These are phyloP conservation scores for Condylura cristata DNA, from an alignment of 2,113 vertebrate genomes.

Conservation along the genomic window DNA sequence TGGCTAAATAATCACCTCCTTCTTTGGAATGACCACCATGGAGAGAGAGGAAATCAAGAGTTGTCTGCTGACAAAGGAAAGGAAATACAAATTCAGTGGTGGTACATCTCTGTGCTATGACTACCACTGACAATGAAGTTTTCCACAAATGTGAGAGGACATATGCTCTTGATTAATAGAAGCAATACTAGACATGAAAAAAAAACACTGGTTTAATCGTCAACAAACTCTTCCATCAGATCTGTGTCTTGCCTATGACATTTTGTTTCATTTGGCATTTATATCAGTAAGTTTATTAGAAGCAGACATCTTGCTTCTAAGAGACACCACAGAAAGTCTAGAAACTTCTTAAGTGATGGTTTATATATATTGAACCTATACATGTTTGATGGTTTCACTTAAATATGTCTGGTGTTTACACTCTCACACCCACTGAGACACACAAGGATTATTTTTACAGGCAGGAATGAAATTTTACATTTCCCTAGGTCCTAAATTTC, in stretches of 20 bases:
- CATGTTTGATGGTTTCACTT: constrained; percentile 51
- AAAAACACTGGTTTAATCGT: neutral
- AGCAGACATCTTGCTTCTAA: constrained; percentile 65
- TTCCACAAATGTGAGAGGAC: neutral
- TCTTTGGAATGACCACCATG: neutral
- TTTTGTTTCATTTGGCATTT: constrained; percentile 66
- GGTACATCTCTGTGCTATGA: neutral
- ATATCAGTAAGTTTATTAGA: constrained; percentile 43
- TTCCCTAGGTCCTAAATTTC: constrained; percentile 36
- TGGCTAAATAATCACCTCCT: neutral
- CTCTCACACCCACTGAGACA: neutral
- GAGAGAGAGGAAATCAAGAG: neutral
- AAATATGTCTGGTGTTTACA: neutral
- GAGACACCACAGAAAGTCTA: constrained; percentile 38
- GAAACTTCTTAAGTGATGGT: constrained; percentile 46
- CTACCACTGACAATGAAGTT: neutral
- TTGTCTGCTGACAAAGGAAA: neutral
- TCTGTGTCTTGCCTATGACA: constrained; percentile 29
- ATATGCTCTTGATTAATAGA: constrained; percentile 47
- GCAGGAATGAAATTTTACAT: neutral
- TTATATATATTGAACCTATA: constrained; percentile 15
- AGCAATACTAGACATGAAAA: neutral
- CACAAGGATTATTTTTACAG: constrained; percentile 10
- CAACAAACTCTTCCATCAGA: constrained; percentile 40
- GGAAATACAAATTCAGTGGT: neutral